Percentiles rank a stretch among this genome's conserved stretches.
Conservation (phyloP, 1,140 invertebrate genomes). For the Drosophila nigrodunni region DNA sequence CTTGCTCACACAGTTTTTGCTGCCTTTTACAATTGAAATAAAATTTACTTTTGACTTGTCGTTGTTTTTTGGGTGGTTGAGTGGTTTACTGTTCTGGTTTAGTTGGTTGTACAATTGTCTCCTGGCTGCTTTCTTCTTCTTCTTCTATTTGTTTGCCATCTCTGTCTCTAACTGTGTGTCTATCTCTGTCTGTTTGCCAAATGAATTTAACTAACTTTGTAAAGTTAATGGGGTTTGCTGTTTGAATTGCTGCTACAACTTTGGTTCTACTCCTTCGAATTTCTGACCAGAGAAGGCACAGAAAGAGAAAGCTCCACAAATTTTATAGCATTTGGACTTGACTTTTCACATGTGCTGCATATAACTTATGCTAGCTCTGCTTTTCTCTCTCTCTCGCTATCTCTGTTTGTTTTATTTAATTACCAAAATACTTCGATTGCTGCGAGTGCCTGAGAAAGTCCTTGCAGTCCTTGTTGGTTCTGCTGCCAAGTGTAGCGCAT, state of each 20-base stretch:
- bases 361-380: constrained; percentile 34
- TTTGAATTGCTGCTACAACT: constrained; percentile 68
- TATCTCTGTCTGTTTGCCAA: constrained; percentile 71
- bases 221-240: constrained; percentile 82
- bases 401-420: constrained; percentile 74
- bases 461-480: constrained; percentile 30
- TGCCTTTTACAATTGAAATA: constrained; percentile 80
- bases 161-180: background rate
- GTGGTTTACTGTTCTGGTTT: constrained; percentile 37
- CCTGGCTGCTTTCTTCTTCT: constrained; percentile 27
- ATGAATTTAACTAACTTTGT: constrained; percentile 84
- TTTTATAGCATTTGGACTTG: constrained; percentile 75
- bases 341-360: constrained; percentile 75
- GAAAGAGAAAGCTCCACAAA: constrained; percentile 37
- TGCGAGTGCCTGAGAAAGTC: constrained; percentile 3
- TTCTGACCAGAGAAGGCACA: background rate
- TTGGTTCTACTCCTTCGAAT: background rate
- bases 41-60: constrained; percentile 83
- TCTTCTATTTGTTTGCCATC: constrained; percentile 41
- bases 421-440: constrained; percentile 79
- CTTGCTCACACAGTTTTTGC: constrained; percentile 61
- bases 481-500: constrained; percentile 68
- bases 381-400: background rate
- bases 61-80: constrained; percentile 64
- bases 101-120: constrained; percentile 41